These are phyloP conservation scores for Lasius fuliginosus DNA, from an alignment of 2,888 invertebrate species.

Conservation along the genomic window DNA sequence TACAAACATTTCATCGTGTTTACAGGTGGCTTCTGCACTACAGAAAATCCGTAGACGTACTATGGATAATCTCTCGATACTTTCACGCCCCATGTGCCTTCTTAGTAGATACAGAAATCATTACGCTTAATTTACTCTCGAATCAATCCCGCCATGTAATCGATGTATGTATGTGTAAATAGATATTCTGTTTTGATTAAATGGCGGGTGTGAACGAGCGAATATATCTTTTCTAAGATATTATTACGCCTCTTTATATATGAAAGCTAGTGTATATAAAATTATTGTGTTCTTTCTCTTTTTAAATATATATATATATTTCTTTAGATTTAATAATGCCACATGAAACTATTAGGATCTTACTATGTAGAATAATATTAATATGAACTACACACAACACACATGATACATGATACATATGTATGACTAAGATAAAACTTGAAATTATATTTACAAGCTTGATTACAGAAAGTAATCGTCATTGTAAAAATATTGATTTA, in stretches of 20 bases:
- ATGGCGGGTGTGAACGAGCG: not conserved
- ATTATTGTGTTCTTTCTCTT: not conserved
- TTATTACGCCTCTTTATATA: not conserved
- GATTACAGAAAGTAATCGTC: not conserved
- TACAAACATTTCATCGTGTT: slow-evolving; percentile 1
- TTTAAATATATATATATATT: not conserved
- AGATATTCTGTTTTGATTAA: not conserved
- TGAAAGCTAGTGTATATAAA: not conserved
- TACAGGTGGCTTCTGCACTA: slow-evolving; percentile 57
- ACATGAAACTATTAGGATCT: not conserved
- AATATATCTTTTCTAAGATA: not conserved
- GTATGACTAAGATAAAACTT: not conserved
- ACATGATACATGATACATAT: not conserved
- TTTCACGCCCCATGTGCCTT: not conserved
- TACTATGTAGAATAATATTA: not conserved
- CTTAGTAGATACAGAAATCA: slow-evolving; percentile 41
- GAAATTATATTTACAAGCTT: not conserved
- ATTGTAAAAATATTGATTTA: not conserved
- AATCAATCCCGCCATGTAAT: slow-evolving; percentile 15
- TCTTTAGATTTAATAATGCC: not conserved
- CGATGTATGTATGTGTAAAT: slow-evolving; percentile 14
- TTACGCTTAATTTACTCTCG: slow-evolving; percentile 61
- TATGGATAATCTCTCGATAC: not conserved
- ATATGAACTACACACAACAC: not conserved
- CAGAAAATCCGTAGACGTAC: not conserved